Conservation (phyloP, 1,140 invertebrate genomes). For the Hylaeus anthracinus region DNA sequence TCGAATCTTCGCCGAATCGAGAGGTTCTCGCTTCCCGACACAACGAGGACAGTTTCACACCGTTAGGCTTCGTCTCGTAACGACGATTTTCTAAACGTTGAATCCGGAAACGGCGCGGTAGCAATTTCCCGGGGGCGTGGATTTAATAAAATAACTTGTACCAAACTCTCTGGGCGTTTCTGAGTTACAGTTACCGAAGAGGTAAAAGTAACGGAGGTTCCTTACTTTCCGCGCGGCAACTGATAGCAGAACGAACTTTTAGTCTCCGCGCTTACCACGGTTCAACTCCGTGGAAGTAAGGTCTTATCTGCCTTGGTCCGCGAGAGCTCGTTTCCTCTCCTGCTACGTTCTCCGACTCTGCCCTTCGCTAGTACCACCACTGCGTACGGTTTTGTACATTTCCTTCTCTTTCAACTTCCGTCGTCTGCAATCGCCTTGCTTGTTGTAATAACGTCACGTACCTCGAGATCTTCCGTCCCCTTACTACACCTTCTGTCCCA, state of each 20-base stretch:
- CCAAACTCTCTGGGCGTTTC: conserved; percentile 60
- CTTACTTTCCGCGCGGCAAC: conserved; percentile 61
- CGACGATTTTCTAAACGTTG: neutral
- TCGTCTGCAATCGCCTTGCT: conserved; percentile 24
- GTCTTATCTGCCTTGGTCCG: conserved; percentile 56
- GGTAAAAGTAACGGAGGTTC: conserved; percentile 40
- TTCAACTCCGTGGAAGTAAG: conserved; percentile 62
- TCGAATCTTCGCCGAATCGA: no score
- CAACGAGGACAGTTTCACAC: no score
- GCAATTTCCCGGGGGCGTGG: conserved; percentile 45
- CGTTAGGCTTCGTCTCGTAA: neutral
- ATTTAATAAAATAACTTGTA: conserved; percentile 72
- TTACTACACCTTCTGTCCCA: neutral
- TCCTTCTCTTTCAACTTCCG: conserved; percentile 2
- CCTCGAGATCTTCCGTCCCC: conserved; percentile 14
- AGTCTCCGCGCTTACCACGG: conserved; percentile 64
- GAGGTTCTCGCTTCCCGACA: no score
- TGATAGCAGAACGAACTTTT: conserved; percentile 72
- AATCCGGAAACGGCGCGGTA: conserved; percentile 34
- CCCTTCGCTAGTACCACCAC: neutral
- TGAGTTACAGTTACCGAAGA: conserved; percentile 54
- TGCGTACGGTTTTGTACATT: conserved; percentile 41
- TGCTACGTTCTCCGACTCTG: neutral
- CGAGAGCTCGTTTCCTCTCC: conserved; percentile 36
- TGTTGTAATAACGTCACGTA: conserved; percentile 47